These are phyloP conservation scores for Tiliacea aurago DNA, from an alignment of 2,888 invertebrate species.

Conservation along the genomic window DNA sequence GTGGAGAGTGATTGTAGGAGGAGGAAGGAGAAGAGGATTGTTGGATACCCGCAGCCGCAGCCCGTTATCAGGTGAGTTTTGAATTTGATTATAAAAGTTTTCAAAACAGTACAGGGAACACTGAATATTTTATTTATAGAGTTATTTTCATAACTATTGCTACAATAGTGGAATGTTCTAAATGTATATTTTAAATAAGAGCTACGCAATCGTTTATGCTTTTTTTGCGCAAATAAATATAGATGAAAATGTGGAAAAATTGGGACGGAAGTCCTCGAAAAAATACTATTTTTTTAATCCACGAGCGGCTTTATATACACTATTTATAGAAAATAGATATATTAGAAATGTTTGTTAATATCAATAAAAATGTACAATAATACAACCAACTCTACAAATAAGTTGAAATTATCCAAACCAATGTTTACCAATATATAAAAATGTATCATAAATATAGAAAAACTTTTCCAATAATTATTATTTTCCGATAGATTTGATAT, in stretches of 20 bases:
- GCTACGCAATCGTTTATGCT: neutral
- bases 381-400: neutral
- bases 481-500: neutral
- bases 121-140: neutral
- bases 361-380: neutral
- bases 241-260: constrained; percentile 1
- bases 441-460: too few relatives aligned
- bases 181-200: neutral
- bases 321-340: neutral
- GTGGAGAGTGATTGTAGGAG: constrained; percentile 87
- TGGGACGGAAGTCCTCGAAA: neutral
- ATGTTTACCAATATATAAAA: too few relatives aligned
- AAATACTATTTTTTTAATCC: neutral
- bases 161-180: neutral
- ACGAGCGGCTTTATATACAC: neutral
- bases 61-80: constrained; percentile 79
- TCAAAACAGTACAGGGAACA: neutral
- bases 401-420: neutral
- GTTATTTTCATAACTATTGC: too few relatives aligned
- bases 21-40: constrained; percentile 82
- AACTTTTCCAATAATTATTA: too few relatives aligned
- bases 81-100: constrained; percentile 18
- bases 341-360: neutral
- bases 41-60: constrained; percentile 74
- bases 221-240: neutral